Evolutionary conservation across 2,797 vertebrate species (phyloP), one percentile per base, ranked within the genome.

Genomic region (Anguilla anguilla): DNA sequence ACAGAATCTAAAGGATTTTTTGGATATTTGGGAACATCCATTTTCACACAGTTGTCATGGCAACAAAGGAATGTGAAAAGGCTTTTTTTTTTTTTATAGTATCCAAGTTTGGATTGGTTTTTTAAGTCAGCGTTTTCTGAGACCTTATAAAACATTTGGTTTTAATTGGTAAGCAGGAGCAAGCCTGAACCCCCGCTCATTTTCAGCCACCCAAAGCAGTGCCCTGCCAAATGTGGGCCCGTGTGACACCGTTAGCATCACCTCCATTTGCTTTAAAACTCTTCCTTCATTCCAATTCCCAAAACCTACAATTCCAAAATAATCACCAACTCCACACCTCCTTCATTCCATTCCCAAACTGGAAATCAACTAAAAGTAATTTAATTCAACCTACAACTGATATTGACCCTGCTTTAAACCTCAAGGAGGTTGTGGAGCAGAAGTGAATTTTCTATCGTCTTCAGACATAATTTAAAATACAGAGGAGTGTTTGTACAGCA

Each of bases 401-500:
- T 22, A 15, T 22, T 22, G 3, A 61, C 57, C 57, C 3, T 61
- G 57, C 13, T 61, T 61, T 13, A 61, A 61, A 61, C 94, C 49
- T 87, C 93, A 90, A 93, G 91, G 93, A 90, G 94, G 90, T 74
- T 90, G 90, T 22, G 13, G 92, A 91, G 91, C 89, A 94, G 93
- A 95, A 94, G 93, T 93, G 91, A 88, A 88, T 92, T 94, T 94
- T 95, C 91, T 93, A 94, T 91, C 91, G 89, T 91, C 88, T 93
- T 93, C 92, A 95, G 96, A 96, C 94, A 96, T 95, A 95, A 88
- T 95, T 96, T 95, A 95, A 94, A 94, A 94, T 92, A 95, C 93
- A 95, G 86, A 61, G 93, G 89, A 90, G 59, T 91, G 91, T 6
- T 85, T 86, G 81, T 74, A 69, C 64, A 57, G 79, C 43, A 89